These are phyloP conservation scores for Drosophila lacteicornis DNA, from an alignment of 1,140 invertebrate species.

Conservation along the genomic window DNA sequence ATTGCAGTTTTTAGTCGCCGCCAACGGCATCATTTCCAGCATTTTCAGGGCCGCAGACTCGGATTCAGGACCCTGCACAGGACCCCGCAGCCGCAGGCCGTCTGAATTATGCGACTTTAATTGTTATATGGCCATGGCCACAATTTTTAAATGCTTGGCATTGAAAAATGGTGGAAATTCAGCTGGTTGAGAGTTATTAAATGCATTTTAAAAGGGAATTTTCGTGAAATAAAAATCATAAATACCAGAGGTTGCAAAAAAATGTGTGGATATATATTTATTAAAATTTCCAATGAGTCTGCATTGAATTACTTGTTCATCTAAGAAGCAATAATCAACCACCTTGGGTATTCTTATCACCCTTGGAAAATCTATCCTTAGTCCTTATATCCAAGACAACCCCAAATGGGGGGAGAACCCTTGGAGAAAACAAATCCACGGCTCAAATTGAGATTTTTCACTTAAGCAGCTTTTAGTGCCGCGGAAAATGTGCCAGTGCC, in stretches of 20 bases:
- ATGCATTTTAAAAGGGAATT: not conserved
- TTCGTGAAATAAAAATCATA: not conserved
- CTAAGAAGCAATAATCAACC: not conserved
- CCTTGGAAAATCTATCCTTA: slow-evolving; percentile 1
- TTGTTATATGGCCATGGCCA: slow-evolving; percentile 53
- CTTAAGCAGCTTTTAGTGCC: slow-evolving; percentile 34
- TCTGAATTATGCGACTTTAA: slow-evolving; percentile 67
- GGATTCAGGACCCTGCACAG: slow-evolving; percentile 3
- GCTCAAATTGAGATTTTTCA: slow-evolving; percentile 46
- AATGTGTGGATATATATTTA: no score
- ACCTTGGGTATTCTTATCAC: slow-evolving; percentile 1
- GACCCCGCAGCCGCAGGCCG: slow-evolving; percentile 31
- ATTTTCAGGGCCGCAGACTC: slow-evolving; percentile 63
- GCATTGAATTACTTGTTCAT: not conserved
- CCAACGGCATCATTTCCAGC: slow-evolving; percentile 49
- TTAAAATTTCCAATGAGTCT: not conserved
- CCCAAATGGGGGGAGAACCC: not conserved
- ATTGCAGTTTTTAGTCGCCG: slow-evolving; percentile 78
- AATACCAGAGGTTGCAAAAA: no score
- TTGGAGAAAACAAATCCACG: slow-evolving; percentile 29
- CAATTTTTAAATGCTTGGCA: slow-evolving; percentile 34
- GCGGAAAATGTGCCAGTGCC: slow-evolving; percentile 12
- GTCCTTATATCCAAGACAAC: slow-evolving; percentile 8
- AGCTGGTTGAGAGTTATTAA: not conserved
- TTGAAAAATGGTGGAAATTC: slow-evolving; percentile 28